phyloP scores from a whole-genome alignment of 2,797 vertebrate species.

The Coluber constrictor region DNA sequence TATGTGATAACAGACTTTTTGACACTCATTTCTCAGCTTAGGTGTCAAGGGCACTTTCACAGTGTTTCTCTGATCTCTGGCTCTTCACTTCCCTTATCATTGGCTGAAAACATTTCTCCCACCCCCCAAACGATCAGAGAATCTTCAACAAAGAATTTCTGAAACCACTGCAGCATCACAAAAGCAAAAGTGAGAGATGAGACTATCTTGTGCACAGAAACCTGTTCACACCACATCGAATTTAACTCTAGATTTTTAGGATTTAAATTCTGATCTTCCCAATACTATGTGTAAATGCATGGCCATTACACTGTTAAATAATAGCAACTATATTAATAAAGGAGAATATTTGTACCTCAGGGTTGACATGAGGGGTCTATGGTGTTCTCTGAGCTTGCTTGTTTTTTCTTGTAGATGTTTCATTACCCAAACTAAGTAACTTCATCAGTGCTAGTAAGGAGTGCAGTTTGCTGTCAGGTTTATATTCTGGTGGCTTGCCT shows the following conservation, averaged over 20 bases:
- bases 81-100: neutral
- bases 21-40: neutral
- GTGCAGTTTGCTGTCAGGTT: neutral
- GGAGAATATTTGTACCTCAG: neutral
- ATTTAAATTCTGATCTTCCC: neutral
- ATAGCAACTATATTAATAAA: neutral
- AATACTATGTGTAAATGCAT: neutral
- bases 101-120: neutral
- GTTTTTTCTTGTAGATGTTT: neutral
- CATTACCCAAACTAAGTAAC: neutral
- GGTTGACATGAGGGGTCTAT: neutral
- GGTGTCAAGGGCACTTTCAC: neutral
- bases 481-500: neutral
- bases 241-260: neutral
- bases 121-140: neutral
- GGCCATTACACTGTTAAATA: neutral
- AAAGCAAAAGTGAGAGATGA: neutral
- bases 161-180: neutral
- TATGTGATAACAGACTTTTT: neutral
- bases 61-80: neutral
- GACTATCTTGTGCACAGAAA: neutral
- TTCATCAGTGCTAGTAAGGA: neutral
- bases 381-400: neutral
- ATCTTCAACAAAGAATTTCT: neutral
- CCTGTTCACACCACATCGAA: neutral